phyloP scores from a whole-genome alignment of 1,140 invertebrate genomes.

The Goniozus legneri region DNA sequence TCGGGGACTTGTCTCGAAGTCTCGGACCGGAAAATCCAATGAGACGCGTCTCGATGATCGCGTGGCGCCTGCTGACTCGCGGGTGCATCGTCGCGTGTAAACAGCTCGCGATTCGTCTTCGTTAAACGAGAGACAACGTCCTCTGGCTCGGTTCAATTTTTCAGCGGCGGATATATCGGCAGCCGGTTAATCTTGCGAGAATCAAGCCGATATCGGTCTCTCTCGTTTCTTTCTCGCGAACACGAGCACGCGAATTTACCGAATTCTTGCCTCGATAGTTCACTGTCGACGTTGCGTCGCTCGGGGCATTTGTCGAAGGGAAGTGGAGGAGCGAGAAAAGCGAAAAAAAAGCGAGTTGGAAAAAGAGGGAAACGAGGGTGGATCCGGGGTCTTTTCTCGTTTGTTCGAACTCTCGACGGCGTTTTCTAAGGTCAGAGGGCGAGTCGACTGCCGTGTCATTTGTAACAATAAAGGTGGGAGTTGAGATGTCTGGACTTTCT shows the following conservation, averaged over 20 bases:
- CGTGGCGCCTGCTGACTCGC: constrained; percentile 34
- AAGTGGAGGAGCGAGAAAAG: background rate
- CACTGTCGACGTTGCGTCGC: constrained; percentile 27
- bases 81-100: too few relatives aligned
- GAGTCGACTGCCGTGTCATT: constrained; percentile 35
- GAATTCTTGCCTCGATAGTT: constrained; percentile 31
- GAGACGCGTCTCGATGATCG: constrained; percentile 38
- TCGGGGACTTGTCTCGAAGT: constrained; percentile 39
- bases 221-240: too few relatives aligned
- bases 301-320: constrained; percentile 21
- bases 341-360: too few relatives aligned
- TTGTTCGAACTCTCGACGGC: constrained; percentile 21
- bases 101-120: constrained; percentile 25
- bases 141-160: constrained; percentile 26
- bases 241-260: constrained; percentile 13
- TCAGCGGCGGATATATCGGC: constrained; percentile 23
- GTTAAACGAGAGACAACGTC: constrained; percentile 9
- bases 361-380: background rate
- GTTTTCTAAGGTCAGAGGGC: constrained; percentile 18
- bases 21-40: constrained; percentile 43
- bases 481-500: constrained; percentile 24
- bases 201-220: constrained; percentile 23
- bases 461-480: constrained; percentile 35
- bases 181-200: constrained; percentile 24
- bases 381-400: constrained; percentile 19